Percentiles rank a stretch among this genome's conserved stretches.
Evolutionary conservation across 2,113 vertebrate genomes (phyloP).

Genomic region (Opisthocomus hoazin): DNA sequence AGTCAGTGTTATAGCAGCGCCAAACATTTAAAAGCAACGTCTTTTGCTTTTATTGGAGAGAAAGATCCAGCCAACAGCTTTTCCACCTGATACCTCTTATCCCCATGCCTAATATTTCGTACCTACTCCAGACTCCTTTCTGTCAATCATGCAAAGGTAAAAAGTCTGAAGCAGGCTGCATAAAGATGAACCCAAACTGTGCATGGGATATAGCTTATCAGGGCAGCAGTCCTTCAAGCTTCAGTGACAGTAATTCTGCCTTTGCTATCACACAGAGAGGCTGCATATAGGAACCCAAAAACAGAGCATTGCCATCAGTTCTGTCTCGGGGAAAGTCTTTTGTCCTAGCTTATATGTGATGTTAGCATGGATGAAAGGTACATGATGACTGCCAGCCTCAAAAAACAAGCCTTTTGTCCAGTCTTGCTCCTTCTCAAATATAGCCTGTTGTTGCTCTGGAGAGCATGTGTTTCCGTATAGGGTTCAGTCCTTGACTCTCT

Average conservation of each 20-base stretch:
- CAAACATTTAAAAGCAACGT: background rate
- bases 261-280: accelerated
- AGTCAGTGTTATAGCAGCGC: background rate
- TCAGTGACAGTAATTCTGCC: background rate
- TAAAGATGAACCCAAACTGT: background rate
- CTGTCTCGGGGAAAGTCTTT: background rate
- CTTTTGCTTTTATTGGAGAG: background rate
- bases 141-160: too few species aligned
- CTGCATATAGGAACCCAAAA: background rate
- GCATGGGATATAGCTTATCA: background rate
- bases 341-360: background rate
- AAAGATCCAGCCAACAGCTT: accelerated
- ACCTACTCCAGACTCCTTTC: background rate
- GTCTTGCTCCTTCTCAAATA: background rate
- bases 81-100: background rate
- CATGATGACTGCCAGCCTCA: background rate
- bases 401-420: background rate
- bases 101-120: background rate
- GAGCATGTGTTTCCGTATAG: background rate
- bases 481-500: background rate
- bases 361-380: background rate
- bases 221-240: background rate
- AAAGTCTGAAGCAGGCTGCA: background rate
- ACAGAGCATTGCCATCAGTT: background rate
- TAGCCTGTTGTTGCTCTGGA: background rate